Evolutionary conservation across 2,797 vertebrate genomes (phyloP), one percentile per base, ranked within the genome.

Genomic region (Squalus acanthias): DNA sequence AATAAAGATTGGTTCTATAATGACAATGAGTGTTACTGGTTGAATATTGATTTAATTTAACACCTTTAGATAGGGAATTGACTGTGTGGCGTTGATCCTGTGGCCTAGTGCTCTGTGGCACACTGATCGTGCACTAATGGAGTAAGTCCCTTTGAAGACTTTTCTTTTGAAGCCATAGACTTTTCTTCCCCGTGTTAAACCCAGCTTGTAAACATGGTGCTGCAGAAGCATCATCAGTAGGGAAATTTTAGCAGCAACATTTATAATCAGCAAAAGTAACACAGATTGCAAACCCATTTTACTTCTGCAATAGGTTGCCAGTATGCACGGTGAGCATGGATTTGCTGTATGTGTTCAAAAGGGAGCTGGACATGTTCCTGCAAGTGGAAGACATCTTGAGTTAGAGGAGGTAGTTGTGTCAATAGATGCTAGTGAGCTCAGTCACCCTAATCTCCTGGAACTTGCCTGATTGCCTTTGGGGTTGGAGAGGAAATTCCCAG

Each of bases 401-500:
- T 67, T 93, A 93, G 63, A 60, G 17, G 5, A 93, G 63, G n/a
- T 39, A 63, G 33, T 29, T n/a, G 13, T 92, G 33, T n/a, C 60
- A 93, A 65, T 3, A 67, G 7, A 39, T 93, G 65, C n/a, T 24
- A 22, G 8, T 93, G 65, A 69, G 24, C 0, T 69, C 20, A 69
- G 63, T 93, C 26, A 69, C 20, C n/a, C 50, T 93, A 63, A 63
- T 46, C 91, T 93, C 22, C 9, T 46, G 91, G 22, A 67, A 69
- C 20, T 69, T 93, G 13, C 1, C 5, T 39, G 17, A 33, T 67
- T 67, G 33, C 12, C 89, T 93, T 93, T 93, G n/a, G 39, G 7
- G 39, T 93, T 46, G 91, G 39, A 67, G 7, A 93, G 91, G 91
- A 67, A 39, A 46, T 93, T 93, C 65, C 91, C 91, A 67, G 67